Percentiles rank a stretch among this genome's conserved stretches.
These are phyloP conservation scores for Ricordea florida DNA, from an alignment of 92 coral and sea anemone species.

Conservation along the genomic window DNA sequence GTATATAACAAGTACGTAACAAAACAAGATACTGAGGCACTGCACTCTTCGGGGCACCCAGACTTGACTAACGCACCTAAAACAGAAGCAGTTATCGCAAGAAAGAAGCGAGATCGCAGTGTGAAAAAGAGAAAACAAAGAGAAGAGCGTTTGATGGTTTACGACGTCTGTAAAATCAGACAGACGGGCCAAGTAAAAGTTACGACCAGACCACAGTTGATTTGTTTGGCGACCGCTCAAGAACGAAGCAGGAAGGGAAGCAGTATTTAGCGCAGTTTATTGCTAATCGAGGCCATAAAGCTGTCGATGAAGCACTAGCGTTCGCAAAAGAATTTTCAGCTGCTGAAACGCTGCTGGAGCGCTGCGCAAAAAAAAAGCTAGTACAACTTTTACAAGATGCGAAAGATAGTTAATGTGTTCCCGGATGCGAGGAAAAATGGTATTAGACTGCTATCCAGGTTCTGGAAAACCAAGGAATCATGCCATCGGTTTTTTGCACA, in stretches of 20 bases:
- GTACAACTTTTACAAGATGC: background rate
- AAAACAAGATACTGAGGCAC: conserved; percentile 25
- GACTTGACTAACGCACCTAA: conserved; percentile 29
- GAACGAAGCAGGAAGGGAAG: conserved; percentile 28
- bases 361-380: conserved; percentile 17
- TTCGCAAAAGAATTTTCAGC: conserved; percentile 38
- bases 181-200: background rate
- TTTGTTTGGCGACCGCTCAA: conserved; percentile 23
- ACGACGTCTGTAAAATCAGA: conserved; percentile 16
- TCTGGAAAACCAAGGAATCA: conserved; percentile 11
- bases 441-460: conserved; percentile 7
- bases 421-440: conserved; percentile 25
- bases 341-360: conserved; percentile 26
- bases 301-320: conserved; percentile 16
- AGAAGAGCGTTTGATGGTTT: conserved; percentile 7
- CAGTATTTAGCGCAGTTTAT: conserved; percentile 21
- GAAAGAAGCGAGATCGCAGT: conserved; percentile 14
- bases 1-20: conserved; percentile 30
- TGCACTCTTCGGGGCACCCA: conserved; percentile 36
- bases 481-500: background rate
- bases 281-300: conserved; percentile 13
- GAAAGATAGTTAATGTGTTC: background rate
- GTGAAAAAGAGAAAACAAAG: background rate
- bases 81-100: conserved; percentile 25
- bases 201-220: conserved; percentile 2